Base-by-base conservation (phyloP, 2,113 vertebrate genomes). In the Phocoena sinus region DNA sequence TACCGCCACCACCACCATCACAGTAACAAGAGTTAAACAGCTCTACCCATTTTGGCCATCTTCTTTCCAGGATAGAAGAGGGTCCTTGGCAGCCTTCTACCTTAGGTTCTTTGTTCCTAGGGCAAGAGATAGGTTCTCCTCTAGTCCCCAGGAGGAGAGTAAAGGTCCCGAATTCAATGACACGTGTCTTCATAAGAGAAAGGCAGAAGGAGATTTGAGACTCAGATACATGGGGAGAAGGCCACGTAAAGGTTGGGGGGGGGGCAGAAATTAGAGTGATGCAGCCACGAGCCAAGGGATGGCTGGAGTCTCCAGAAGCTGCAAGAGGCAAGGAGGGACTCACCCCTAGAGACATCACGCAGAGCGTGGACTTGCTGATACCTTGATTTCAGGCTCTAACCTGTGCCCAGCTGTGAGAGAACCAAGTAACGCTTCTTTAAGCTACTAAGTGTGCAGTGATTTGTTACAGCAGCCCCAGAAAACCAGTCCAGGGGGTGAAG, bases 301-400 rank as follows among this genome's bases (percentile, higher is more conserved):
- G 15, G 21, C 60, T n/a, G 28, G 26, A 10, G 10, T 47, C 12
- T 12, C 10, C 8, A 0, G 84, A n/a, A 63, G 36, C 31, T 33
- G 65, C 21, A 41, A 47, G 71, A 80, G 71, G 50, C 33, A 4
- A 36, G 60, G 71, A 47, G 36, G 8, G 28, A 25, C 0, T 21
- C 23, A 31, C 5, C 4, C 31, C 6, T 28, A 18, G 25, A 77
- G 36, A 8, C 31, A 44, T 8, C 6, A 0, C 0, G 36, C 3
- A 5, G 50, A 33, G 12, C 0, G 0, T 0, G 31, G 71, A 38
- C 33, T 23, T 15, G 38, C 5, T 6, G 12, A 11, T 10, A 3
- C 31, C 41, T 41, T 20, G 18, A 23, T 14, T 80, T 33, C 53
- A 63, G 68, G 56, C 26, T 58, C 33, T 15, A 63, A 13, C 17